Base-by-base conservation (phyloP, 2,888 invertebrate species). In the Stictocephala bisonia region DNA sequence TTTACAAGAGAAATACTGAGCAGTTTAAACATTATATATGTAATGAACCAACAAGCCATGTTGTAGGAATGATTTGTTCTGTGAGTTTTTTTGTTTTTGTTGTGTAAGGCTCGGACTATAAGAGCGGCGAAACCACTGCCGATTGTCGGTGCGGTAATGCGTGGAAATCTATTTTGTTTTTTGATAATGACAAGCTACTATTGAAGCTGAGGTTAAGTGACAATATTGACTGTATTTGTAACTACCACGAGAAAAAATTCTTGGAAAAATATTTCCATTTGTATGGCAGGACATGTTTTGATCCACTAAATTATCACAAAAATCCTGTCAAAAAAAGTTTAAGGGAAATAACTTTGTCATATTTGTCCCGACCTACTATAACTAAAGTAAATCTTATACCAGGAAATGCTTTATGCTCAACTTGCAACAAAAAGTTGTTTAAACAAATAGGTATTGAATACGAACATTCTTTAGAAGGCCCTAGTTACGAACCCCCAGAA, bases 361-460 rank as follows among this genome's bases (percentile, higher is more conserved):
- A 66, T 13, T 29, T 22, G 18, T 66, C 18, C 15, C 35, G 41
- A 66, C 24, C 41, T 41, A 41, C 27, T 40, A 22, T n/a, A 9
- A 24, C 40, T 66, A 18, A 3, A 29, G 41, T 40, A 3, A 44
- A 41, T 15, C 66, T 66, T 15, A 44, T 66, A 66, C 41, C 41
- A 22, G 66, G 66, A n/a, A 66, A 66, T 40, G 22, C 66, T 22
- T 41, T 66, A 24, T 66, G 66, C 24, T 15, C 66, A 66, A 66
- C 41, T 31, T 66, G 66, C 41, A 41, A 66, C 20, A 66, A 40
- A n/a, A 66, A 41, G 20, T 20, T 66, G 7, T 66, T 66, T 66
- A 41, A 41, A 41, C 11, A 26, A 22, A 41, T 2, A 18, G n/a
- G 20, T 18, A 18, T 40, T 66, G 22, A 22, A 41, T 40, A 60